phyloP scores from a whole-genome alignment of 2,888 invertebrate genomes.

The Drosophila affinis region DNA sequence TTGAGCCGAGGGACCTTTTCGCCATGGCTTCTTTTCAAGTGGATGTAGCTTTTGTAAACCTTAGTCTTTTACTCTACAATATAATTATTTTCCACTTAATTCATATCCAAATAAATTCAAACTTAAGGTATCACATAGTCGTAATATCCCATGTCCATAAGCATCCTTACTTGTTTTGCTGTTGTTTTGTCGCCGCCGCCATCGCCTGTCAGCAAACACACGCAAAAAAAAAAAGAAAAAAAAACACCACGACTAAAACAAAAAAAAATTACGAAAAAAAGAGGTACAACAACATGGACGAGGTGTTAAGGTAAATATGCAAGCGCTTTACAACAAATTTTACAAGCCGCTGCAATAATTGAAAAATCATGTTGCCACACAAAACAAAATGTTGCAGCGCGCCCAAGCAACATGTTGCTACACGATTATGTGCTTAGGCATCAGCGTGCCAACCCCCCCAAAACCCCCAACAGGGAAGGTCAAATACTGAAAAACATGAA shows the following conservation, averaged over 20 bases:
- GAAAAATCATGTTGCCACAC: constrained; percentile 70
- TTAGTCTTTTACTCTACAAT: too few species aligned
- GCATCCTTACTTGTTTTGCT: not conserved
- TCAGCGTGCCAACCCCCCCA: not conserved
- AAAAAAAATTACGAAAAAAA: constrained; percentile 2
- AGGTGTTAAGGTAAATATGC: constrained; percentile 72
- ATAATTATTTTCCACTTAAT: too few species aligned
- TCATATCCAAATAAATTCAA: too few species aligned
- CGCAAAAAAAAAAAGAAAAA: constrained; percentile 34
- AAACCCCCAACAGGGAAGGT: not conserved
- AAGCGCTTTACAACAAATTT: constrained; percentile 63
- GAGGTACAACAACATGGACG: constrained; percentile 22
- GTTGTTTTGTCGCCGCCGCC: constrained; percentile 1
- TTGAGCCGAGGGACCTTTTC: too few species aligned
- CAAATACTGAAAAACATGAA: not conserved
- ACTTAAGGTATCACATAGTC: too few species aligned
- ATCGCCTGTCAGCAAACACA: constrained; percentile 26
- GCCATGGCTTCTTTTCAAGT: too few species aligned
- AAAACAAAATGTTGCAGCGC: constrained; percentile 35
- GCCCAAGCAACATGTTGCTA: constrained; percentile 55
- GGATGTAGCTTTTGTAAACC: too few species aligned
- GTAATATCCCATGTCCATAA: too few species aligned
- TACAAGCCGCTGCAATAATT: constrained; percentile 64
- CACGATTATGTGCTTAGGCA: constrained; percentile 64
- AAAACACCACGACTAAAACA: not conserved